phyloP scores from a whole-genome alignment of 2,888 invertebrate genomes.

The Synergus laeviventris region DNA sequence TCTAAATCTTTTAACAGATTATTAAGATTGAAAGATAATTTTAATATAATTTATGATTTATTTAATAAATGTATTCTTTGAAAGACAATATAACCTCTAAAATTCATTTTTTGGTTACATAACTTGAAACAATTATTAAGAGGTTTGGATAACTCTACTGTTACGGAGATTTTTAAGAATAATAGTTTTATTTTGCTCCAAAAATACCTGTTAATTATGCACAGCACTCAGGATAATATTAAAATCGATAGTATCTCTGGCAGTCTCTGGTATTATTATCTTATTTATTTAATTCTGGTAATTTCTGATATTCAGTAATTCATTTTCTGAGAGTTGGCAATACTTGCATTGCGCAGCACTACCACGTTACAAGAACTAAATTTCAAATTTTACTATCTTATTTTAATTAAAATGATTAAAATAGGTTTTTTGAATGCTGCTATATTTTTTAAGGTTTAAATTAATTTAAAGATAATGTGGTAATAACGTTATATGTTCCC shows the following conservation, averaged over 20 bases:
- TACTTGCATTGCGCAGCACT: background rate
- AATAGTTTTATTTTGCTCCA: background rate
- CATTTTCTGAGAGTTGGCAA: background rate
- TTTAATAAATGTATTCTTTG: background rate
- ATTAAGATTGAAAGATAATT: no score
- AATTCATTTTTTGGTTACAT: background rate
- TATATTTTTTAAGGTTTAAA: no score
- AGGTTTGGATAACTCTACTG: background rate
- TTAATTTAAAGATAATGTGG: no score
- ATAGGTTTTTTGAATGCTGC: no score
- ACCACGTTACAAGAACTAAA: background rate
- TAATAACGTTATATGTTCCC: no score
- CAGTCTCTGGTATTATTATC: no score
- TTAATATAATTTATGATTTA: background rate
- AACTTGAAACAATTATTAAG: background rate
- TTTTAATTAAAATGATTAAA: background rate
- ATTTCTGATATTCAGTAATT: background rate
- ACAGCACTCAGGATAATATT: background rate
- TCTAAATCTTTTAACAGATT: no score
- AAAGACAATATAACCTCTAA: slow-evolving; percentile 7
- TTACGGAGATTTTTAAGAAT: background rate
- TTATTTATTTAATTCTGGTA: no score
- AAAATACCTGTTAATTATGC: background rate
- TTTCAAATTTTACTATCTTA: background rate
- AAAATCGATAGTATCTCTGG: background rate